These are phyloP conservation scores for Argyresthia goedartella DNA, from an alignment of 2,888 invertebrate species.

Conservation along the genomic window DNA sequence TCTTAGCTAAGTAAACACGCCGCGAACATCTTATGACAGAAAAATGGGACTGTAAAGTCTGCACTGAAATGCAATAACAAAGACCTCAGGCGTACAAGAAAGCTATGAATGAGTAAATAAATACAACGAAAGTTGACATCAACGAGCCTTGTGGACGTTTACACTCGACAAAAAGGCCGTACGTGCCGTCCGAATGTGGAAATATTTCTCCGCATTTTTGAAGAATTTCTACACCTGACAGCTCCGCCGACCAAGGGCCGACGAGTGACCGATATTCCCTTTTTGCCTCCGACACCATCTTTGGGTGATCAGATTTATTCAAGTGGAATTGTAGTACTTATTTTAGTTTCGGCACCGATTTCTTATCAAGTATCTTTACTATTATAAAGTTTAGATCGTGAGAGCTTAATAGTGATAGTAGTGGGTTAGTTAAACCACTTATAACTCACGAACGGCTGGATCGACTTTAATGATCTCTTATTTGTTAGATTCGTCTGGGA, in stretches of 20 bases:
- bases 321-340: conserved; percentile 3
- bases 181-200: conserved; percentile 40
- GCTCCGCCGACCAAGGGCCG: conserved; percentile 9
- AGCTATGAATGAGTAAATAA: conserved; percentile 50
- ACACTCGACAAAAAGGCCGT: conserved; percentile 43
- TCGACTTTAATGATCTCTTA: too few species aligned
- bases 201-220: conserved; percentile 40
- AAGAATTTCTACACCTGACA: conserved; percentile 36
- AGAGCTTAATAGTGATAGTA: too few species aligned
- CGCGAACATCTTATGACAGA: neutral
- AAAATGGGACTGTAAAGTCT: conserved; percentile 11
- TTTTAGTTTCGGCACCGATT: neutral
- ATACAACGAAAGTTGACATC: conserved; percentile 47
- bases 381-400: too few species aligned
- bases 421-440: too few species aligned
- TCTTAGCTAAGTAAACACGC: neutral
- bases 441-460: too few species aligned
- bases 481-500: too few species aligned
- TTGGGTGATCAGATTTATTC: conserved; percentile 5
- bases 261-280: conserved; percentile 8
- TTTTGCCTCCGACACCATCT: conserved; percentile 5
- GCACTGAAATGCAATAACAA: conserved; percentile 28
- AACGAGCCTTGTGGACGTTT: conserved; percentile 40
- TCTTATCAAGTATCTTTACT: neutral
- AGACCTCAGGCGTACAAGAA: conserved; percentile 33